Evolutionary conservation across 1,140 invertebrate genomes (phyloP).

Genomic region (Chironomus striatipennis): DNA sequence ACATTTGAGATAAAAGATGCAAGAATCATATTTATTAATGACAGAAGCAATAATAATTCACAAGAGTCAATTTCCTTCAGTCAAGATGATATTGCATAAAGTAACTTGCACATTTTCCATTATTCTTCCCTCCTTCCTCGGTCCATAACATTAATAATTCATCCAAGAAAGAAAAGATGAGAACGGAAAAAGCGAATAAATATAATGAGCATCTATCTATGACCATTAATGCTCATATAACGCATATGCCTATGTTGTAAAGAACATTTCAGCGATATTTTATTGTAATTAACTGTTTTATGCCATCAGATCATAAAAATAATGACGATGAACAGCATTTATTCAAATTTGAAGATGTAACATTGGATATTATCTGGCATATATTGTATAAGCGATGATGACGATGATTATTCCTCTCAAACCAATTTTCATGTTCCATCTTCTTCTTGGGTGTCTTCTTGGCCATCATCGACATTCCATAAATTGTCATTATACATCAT

Average conservation of each 20-base stretch:
- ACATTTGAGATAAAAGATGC: too few relatives aligned
- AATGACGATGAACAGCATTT: slow-evolving; percentile 12
- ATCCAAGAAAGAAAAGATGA: too few relatives aligned
- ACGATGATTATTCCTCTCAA: neutral
- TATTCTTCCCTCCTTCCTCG: neutral
- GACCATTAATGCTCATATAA: slow-evolving; percentile 6
- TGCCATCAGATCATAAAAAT: slow-evolving; percentile 13
- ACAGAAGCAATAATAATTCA: too few relatives aligned
- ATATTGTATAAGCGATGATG: neutral
- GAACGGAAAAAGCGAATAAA: neutral
- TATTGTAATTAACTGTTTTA: slow-evolving; percentile 4
- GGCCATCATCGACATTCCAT: slow-evolving; percentile 11
- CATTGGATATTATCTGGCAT: neutral
- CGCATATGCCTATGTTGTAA: slow-evolving; percentile 5
- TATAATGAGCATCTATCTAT: neutral
- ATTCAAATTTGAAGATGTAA: slow-evolving; percentile 13
- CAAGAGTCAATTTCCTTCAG: neutral
- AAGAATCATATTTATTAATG: too few relatives aligned
- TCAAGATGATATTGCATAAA: neutral
- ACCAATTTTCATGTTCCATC: neutral
- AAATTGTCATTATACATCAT: slow-evolving; percentile 14
- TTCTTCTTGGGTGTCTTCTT: neutral
- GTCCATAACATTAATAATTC: neutral
- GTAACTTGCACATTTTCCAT: neutral
- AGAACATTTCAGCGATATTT: neutral